Evolutionary conservation across 1,140 invertebrate species (phyloP).

Genomic region (Scaptomyza pallida): DNA sequence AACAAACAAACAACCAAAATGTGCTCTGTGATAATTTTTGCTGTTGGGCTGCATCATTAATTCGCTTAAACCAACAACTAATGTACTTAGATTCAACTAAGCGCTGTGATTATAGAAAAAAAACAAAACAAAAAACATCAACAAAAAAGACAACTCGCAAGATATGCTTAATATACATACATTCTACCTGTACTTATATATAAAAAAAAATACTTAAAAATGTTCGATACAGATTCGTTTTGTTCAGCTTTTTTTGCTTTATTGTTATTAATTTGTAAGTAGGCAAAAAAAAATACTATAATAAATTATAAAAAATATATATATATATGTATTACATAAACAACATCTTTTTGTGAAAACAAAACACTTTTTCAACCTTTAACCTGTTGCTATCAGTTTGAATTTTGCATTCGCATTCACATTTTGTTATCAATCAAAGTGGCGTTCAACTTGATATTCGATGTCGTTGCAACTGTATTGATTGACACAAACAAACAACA

Average conservation of each 20-base stretch:
- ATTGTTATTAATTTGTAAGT: constrained; percentile 67
- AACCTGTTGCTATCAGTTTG: constrained; percentile 14
- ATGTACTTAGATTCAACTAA: constrained; percentile 58
- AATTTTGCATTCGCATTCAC: constrained; percentile 10
- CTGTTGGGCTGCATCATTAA: constrained; percentile 18
- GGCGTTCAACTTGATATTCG: constrained; percentile 57
- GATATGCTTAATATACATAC: constrained; percentile 10
- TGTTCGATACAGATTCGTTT: not conserved
- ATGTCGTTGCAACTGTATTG: constrained; percentile 37
- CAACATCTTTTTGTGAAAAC: too few species aligned
- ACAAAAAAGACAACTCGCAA: constrained; percentile 51
- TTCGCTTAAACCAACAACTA: constrained; percentile 1
- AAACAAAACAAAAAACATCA: constrained; percentile 42
- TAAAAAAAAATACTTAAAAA: not conserved
- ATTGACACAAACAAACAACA: constrained; percentile 57
- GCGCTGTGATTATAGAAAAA: constrained; percentile 66
- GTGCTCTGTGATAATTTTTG: constrained; percentile 74
- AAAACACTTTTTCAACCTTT: not conserved
- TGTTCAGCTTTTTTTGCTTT: constrained; percentile 1
- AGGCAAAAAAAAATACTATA: constrained; percentile 47
- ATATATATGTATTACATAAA: constrained; percentile 5
- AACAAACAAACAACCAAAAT: constrained; percentile 45
- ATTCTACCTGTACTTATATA: constrained; percentile 19
- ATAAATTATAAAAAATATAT: constrained; percentile 63
- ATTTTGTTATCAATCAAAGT: constrained; percentile 52